These are phyloP conservation scores for Arnoldichthys spilopterus DNA, from an alignment of 2,797 vertebrate species.

Conservation along the genomic window DNA sequence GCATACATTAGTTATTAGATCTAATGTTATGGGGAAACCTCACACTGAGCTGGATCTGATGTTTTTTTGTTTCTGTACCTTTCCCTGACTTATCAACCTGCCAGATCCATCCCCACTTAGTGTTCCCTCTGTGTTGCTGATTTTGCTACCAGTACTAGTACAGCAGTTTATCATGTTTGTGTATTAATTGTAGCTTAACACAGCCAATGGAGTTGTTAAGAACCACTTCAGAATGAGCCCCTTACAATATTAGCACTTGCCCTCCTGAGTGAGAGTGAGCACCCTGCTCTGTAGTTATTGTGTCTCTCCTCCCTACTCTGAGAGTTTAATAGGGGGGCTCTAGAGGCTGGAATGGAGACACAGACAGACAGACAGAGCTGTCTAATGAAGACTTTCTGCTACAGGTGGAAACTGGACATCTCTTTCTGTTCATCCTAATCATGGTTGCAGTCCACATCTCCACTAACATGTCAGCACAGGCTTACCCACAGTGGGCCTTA, in stretches of 20 bases:
- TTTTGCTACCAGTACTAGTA: too few species aligned
- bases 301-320: conserved; percentile 66
- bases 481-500: background rate
- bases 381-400: conserved; percentile 32
- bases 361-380: conserved; percentile 40
- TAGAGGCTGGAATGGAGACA: conserved; percentile 71
- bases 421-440: conserved; percentile 27
- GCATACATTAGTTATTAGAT: too few species aligned
- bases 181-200: background rate
- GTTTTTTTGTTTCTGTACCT: too few species aligned
- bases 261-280: conserved; percentile 36
- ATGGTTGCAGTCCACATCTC: conserved; percentile 3
- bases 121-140: too few species aligned
- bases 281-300: conserved; percentile 72
- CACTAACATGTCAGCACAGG: conserved; percentile 22
- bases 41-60: too few species aligned
- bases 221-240: background rate
- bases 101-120: too few species aligned
- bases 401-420: conserved; percentile 34
- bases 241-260: background rate
- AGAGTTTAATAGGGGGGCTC: conserved; percentile 73
- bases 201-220: background rate
- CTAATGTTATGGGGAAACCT: too few species aligned
- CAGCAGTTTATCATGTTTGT: too few species aligned
- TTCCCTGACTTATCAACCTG: too few species aligned